Percentiles rank a stretch among this genome's conserved stretches.
phyloP scores from a whole-genome alignment of 2,113 vertebrate species.

The Otus sunia region DNA sequence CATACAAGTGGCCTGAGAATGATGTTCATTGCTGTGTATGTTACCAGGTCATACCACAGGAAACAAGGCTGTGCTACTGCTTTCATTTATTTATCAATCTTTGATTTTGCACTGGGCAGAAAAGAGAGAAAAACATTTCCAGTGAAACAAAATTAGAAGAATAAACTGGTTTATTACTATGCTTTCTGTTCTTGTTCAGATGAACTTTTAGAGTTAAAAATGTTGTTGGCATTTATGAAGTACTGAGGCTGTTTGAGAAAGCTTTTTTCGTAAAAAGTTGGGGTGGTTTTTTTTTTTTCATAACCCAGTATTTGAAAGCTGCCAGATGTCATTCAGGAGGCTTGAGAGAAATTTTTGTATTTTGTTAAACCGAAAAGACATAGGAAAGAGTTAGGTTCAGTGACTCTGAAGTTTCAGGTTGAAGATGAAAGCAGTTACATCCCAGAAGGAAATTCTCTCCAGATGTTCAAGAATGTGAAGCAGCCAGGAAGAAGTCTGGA shows the following conservation, averaged over 20 bases:
- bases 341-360: neutral
- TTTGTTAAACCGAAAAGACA: neutral
- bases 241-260: neutral
- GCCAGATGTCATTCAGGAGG: neutral
- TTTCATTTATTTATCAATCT: neutral
- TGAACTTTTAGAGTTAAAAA: neutral
- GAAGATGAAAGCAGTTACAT: neutral
- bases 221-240: neutral
- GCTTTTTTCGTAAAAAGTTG: neutral
- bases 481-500: neutral
- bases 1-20: neutral
- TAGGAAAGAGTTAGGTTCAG: neutral
- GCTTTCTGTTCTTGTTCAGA: neutral
- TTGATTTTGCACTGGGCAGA: neutral
- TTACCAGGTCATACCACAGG: neutral
- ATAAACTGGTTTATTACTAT: neutral
- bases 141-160: neutral
- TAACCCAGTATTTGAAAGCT: neutral
- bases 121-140: neutral
- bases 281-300: fast-evolving
- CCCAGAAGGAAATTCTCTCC: neutral
- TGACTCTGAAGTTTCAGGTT: neutral
- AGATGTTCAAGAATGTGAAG: neutral
- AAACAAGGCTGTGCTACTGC: neutral
- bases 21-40: neutral